Evolutionary conservation across 2,888 invertebrate species (phyloP), one percentile per base, ranked within the genome.

Genomic region (Carterocephalus palaemon): DNA sequence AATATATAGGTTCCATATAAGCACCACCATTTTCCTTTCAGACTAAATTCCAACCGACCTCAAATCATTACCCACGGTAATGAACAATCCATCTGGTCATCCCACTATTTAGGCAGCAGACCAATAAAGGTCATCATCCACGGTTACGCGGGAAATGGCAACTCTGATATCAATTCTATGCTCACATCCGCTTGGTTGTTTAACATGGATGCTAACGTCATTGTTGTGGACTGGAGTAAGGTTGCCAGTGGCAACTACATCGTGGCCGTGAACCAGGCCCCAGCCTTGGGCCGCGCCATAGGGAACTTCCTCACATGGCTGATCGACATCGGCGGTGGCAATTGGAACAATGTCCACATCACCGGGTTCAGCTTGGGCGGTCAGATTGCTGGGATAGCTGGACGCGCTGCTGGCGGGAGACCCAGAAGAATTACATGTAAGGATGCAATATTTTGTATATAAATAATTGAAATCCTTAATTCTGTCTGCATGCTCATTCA

Each of bases 321-420:
- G 20, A 58, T 70, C 41, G 62, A 58, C 34, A 70, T 55, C 1
- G 64, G 57, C 2, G 78, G 77, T 20, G 73, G 71, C 5, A 64
- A 70, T 53, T 75, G 72, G 70, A 65, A 69, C 46, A 67, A 69
- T 8, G 60, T 80, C 1, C 82, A 82, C 47, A 51, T 82, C 10
- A 63, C 80, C 12, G 81, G 81, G 15, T 74, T 71, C 64, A 79
- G 81, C 54, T 65, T 81, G 48, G 81, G 76, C 1, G 74, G 68
- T 15, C 75, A 76, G 39, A 56, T 70, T 2, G 64, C 65, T 2
- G 75, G 70, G 1, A 62, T 53, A 16, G 68, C 66, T 36, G 70
- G 70, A 1, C 61, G 70, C 9, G 32, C 41, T 2, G 53, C 56
- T 36, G 48, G 54, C 3, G 54, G 60, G 6, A 42, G 46, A 7